These are phyloP conservation scores for Therioaphis trifolii DNA, from an alignment of 2,888 invertebrate genomes.

Conservation along the genomic window DNA sequence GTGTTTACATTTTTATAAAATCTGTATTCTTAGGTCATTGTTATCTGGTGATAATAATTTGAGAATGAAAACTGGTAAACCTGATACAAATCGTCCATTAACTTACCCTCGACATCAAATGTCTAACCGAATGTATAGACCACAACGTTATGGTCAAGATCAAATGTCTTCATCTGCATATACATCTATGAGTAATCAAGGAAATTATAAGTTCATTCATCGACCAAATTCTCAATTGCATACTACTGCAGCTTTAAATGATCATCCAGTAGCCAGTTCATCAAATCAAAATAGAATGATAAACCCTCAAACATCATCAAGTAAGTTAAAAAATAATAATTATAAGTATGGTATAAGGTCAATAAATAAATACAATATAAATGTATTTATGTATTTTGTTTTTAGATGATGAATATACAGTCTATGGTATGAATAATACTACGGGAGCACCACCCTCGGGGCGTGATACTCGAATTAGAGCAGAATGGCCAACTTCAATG, in stretches of 20 bases:
- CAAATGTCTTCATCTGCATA: conserved; percentile 59
- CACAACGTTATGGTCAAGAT: conserved; percentile 53
- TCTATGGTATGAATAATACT: conserved; percentile 35
- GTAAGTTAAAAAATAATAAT: conserved; percentile 17
- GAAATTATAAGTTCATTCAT: conserved; percentile 41
- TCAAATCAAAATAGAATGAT: conserved; percentile 48
- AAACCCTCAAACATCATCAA: conserved; percentile 43
- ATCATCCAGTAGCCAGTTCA: conserved; percentile 51
- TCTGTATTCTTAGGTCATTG: conserved; percentile 37
- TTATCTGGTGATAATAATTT: conserved; percentile 56
- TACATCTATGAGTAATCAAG: conserved; percentile 43
- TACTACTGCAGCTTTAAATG: conserved; percentile 48
- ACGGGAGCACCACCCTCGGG: neutral
- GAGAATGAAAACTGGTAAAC: conserved; percentile 62
- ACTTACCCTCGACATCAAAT: conserved; percentile 55
- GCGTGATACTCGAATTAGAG: conserved; percentile 41
- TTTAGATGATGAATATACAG: conserved; percentile 52
- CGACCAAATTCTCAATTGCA: conserved; percentile 43
- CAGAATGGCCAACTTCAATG: conserved; percentile 41
- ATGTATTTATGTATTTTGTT: neutral
- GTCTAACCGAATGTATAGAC: conserved; percentile 49
- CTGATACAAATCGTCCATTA: conserved; percentile 55
- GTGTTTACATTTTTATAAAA: neutral
- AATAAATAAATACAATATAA: neutral
- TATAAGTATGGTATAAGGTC: neutral